A percentile compares a stretch with the other conserved stretches of the same genome.
phyloP scores from a whole-genome alignment of 2,888 invertebrate species.

The Tenodera sinensis region DNA sequence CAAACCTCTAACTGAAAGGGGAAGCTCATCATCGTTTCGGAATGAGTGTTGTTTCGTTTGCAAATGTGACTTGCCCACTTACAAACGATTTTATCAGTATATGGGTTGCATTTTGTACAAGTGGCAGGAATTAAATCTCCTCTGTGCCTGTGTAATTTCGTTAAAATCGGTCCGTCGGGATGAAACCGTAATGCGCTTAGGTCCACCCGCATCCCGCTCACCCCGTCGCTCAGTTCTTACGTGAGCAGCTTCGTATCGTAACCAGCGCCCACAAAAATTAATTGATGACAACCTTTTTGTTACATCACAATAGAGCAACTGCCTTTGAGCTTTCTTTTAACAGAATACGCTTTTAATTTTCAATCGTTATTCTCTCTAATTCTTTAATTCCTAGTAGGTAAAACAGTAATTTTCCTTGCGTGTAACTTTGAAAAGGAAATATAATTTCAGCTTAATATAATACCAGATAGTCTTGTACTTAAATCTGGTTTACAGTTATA shows the following conservation, averaged over 20 bases:
- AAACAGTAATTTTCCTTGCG: no score
- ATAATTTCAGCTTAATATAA: no score
- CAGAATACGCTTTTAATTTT: no score
- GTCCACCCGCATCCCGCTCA: no score
- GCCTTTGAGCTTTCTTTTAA: no score
- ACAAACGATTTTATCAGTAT: not conserved
- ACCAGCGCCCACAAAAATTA: not conserved
- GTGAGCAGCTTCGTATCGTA: not conserved
- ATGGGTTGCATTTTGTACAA: not conserved
- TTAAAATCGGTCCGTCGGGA: not conserved
- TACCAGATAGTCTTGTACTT: no score
- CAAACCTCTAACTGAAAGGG: not conserved
- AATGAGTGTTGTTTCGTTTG: not conserved
- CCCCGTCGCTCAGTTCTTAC: not conserved
- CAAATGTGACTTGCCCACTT: not conserved
- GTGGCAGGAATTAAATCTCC: not conserved
- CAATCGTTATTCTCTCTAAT: no score
- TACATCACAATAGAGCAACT: no score
- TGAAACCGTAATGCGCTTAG: not conserved
- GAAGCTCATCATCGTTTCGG: not conserved
- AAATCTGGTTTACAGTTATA: no score
- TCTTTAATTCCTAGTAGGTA: no score
- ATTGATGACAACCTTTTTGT: not conserved
- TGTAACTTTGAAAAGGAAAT: no score
- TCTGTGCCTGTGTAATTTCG: not conserved